Percentiles rank a stretch among this genome's conserved stretches.
phyloP scores from a whole-genome alignment of 2,797 vertebrate species.

The Gila robusta region DNA sequence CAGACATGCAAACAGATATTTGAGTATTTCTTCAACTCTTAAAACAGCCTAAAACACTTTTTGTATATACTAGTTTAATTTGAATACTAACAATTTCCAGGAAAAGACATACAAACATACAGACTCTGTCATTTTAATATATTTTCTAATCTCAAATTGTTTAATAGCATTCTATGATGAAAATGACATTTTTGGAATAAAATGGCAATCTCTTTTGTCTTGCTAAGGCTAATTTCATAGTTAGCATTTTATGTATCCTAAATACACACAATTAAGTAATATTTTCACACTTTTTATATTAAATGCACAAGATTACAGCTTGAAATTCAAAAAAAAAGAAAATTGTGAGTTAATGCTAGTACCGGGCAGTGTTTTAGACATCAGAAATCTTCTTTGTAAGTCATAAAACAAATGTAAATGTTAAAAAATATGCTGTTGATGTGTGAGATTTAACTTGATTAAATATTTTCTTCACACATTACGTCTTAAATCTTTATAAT shows the following conservation, averaged over 20 bases:
- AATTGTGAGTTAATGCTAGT: neutral
- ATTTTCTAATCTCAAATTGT: neutral
- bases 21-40: neutral
- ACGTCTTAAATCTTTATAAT: neutral
- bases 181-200: neutral
- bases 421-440: neutral
- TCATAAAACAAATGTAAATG: neutral
- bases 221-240: neutral
- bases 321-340: too few relatives aligned
- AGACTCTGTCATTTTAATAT: neutral
- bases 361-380: neutral
- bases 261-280: neutral
- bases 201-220: neutral
- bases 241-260: neutral
- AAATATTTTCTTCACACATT: neutral
- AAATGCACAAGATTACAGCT: neutral
- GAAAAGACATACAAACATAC: neutral
- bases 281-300: neutral
- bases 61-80: neutral
- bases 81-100: neutral
- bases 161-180: neutral
- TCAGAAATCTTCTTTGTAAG: neutral
- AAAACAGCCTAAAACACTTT: neutral
- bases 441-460: neutral
- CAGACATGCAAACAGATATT: constrained; percentile 27